Conservation (phyloP, 2,888 invertebrate species). For the Gisinianus flammeolus region DNA sequence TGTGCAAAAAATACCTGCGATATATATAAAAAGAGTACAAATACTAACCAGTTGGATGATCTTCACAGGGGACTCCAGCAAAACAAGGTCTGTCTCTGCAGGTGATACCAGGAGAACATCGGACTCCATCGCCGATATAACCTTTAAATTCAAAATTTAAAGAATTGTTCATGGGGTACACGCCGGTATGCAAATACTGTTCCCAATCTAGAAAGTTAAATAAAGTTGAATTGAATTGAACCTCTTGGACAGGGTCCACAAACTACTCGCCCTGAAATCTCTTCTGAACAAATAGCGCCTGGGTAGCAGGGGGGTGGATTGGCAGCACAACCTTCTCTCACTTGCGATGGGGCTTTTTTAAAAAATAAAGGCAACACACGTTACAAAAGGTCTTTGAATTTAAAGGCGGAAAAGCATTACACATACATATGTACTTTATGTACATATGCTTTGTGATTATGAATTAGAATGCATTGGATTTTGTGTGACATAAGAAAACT, state of each 20-base stretch:
- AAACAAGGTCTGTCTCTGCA: slow-evolving; percentile 73
- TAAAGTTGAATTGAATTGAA: too few species aligned
- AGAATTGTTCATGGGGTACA: too few species aligned
- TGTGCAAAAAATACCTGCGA: background rate
- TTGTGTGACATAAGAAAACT: too few species aligned
- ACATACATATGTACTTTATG: too few species aligned
- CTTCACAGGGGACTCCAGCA: slow-evolving; percentile 61
- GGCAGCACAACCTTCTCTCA: slow-evolving; percentile 25
- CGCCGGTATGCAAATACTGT: too few species aligned
- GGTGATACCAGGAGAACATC: slow-evolving; percentile 70
- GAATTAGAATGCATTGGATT: too few species aligned
- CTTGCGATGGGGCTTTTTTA: slow-evolving; percentile 14
- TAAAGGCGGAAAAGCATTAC: too few species aligned
- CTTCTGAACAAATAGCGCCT: slow-evolving; percentile 66
- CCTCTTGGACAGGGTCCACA: slow-evolving; percentile 75
- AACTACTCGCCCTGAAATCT: slow-evolving; percentile 69
- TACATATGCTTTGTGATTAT: too few species aligned
- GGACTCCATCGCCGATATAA: slow-evolving; percentile 74
- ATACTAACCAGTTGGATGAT: slow-evolving; percentile 22
- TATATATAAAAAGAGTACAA: background rate
- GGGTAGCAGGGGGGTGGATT: slow-evolving; percentile 73
- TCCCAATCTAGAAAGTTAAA: too few species aligned
- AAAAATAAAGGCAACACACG: too few species aligned
- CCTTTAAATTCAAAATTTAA: slow-evolving; percentile 62
- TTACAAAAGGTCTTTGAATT: slow-evolving; percentile 2